Base-by-base conservation (phyloP, 2,888 invertebrate species). In the Orthosia cruda region DNA sequence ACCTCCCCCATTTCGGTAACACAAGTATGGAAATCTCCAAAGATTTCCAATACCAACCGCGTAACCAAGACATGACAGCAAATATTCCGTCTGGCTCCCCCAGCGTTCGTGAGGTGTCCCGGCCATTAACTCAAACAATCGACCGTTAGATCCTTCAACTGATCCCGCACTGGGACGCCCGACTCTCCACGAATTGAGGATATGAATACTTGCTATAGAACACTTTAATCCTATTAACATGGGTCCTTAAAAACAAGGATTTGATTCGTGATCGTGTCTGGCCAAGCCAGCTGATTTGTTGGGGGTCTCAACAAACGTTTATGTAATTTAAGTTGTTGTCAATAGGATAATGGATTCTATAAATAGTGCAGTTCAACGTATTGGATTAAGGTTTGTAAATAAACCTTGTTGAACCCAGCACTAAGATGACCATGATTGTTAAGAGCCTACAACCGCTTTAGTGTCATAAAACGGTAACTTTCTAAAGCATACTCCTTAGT, bases 1-100 rank as follows among this genome's bases (percentile, higher is more conserved):
- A 98, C 98, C 98, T 92, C 98, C 98, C 20, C 98, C 98, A 93
- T 98, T 98, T 89, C 98, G 97, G 93, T 98, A 98, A 91, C 98
- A 98, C 73, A 98, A 95, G 92, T 98, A 99, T 0, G 99, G 99
- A 94, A 99, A 99, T 82, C 98, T 97, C 98, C 98, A 98, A 16
- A 99, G 97, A 92, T 98, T 99, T 74, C 98, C 98, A 75, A 98
- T 98, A 63, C 98, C 98, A 68, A 99, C 98, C 9, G 98, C 98
- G 89, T 98, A 98, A 40, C 98, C 98, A 68, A 98, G 97, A 88
- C 98, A 98, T 45, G 98, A 98, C 71, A 99, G 95, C 54, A 99
- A 93, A 92, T 98, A 99, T 93, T 99, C 98, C 20, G 97, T 94
- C 94, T 98, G 98, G 78, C 96, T 98, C 26, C 96, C 97, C 98